phyloP scores from a whole-genome alignment of 2,797 vertebrate species.

The Carduelis carduelis region DNA sequence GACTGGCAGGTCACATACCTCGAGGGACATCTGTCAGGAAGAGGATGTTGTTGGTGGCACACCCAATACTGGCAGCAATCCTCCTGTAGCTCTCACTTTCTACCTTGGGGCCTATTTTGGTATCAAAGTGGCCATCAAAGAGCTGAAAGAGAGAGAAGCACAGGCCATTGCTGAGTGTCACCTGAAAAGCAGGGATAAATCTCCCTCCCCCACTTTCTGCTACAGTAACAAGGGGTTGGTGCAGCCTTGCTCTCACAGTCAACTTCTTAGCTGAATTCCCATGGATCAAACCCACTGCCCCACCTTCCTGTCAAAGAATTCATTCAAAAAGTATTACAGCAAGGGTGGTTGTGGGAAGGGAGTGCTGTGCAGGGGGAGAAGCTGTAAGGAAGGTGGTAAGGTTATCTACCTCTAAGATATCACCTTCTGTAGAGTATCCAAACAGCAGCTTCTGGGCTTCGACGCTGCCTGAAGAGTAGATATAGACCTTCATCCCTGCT shows the following conservation, averaged over 20 bases:
- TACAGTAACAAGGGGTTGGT: rapidly evolving
- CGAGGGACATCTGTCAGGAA: slow-evolving; percentile 91
- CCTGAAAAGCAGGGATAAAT: background rate
- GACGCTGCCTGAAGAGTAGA: slow-evolving; percentile 95
- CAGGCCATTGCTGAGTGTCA: background rate
- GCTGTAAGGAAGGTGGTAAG: background rate
- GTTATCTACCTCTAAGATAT: slow-evolving; percentile 85
- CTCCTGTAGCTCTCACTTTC: slow-evolving; percentile 92
- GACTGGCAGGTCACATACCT: slow-evolving; percentile 72
- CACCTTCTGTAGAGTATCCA: slow-evolving; percentile 89
- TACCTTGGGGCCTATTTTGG: slow-evolving; percentile 89
- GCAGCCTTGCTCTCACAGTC: background rate
- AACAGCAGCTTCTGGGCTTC: slow-evolving; percentile 97
- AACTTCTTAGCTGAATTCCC: background rate
- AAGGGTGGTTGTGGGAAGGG: background rate
- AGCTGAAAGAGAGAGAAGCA: slow-evolving; percentile 75
- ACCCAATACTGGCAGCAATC: slow-evolving; percentile 88
- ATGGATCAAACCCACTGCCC: background rate
- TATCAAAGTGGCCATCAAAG: slow-evolving; percentile 95
- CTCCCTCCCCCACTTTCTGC: background rate
- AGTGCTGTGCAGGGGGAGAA: background rate
- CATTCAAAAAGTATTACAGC: rapidly evolving
- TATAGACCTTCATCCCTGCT: slow-evolving; percentile 86
- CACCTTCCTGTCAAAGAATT: background rate
- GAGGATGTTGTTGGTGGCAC: slow-evolving; percentile 87